Conservation (phyloP, 2,888 invertebrate species). For the Limnephilus lunatus region DNA sequence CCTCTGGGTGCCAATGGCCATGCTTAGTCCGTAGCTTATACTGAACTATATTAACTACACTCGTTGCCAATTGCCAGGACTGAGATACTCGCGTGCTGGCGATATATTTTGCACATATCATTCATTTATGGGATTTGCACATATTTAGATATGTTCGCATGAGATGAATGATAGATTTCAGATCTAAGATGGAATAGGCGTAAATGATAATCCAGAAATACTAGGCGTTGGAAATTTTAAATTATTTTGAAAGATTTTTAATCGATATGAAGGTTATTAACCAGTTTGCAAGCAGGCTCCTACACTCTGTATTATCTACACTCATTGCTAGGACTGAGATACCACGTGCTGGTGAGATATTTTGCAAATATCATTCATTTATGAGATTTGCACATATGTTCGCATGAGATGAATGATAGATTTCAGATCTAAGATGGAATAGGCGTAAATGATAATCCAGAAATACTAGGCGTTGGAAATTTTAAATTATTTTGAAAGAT, state of each 20-base stretch:
- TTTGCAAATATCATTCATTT: neutral
- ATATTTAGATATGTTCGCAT: neutral
- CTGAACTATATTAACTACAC: neutral
- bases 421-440: neutral
- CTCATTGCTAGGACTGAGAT: neutral
- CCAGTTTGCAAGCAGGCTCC: too few relatives aligned
- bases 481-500: too few relatives aligned
- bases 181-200: neutral
- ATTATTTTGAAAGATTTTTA: too few relatives aligned
- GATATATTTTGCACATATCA: neutral
- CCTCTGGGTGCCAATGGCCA: constrained; percentile 17
- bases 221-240: too few relatives aligned
- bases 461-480: too few relatives aligned
- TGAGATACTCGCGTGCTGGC: neutral
- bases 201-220: too few relatives aligned
- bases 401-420: neutral
- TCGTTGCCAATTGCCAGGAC: neutral
- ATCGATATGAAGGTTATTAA: too few relatives aligned
- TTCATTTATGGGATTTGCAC: neutral
- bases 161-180: neutral
- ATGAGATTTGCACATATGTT: neutral
- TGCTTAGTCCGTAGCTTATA: neutral
- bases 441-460: too few relatives aligned
- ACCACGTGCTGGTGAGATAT: neutral
- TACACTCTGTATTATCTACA: neutral